Base-by-base conservation (phyloP, 2,113 vertebrate species). In the Pagrus major region DNA sequence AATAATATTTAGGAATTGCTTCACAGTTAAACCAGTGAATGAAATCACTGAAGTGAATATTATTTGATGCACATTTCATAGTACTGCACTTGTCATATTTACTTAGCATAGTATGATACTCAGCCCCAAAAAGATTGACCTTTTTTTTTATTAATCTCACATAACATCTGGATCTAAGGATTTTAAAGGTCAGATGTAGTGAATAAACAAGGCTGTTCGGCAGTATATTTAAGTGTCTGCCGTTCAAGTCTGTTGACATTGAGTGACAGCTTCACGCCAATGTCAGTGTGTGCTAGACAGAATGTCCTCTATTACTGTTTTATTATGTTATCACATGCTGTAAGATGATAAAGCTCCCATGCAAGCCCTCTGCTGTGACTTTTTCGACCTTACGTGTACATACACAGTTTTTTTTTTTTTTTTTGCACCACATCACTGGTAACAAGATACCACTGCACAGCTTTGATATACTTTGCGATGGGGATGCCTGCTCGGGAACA, bases 391-490 rank as follows among this genome's bases (percentile, higher is more conserved):
- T 18, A 21, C 55, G 55, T 68, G 23, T 74, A 54, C 47, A 65
- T 67, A 29, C 55, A 31, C 10, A 9, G 21, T 56, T 14, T 35
- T 46, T 18, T 23, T 70, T 12, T 42, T 60, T 67, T 21, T 63
- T 42, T 78, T 25, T 18, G 71, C 33, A 68, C 69, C 8, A 1
- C 59, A 44, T 58, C 71, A 37, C 47, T 29, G 20, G 67, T 67
- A 73, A 88, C 61, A 85, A 54, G 77, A 83, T 78, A 71, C 76
- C 59, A 64, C 37, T 29, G 39, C 41, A 18, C 49, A 54, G 78
- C 83, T 83, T 81, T 83, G 70, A 85, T 79, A 58, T 29, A 63
- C n/a, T 70, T 69, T 83, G 66, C 85, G 52, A 51, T 18, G 21
- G 23, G 20, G 29, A 58, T 63, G 15, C 18, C 64, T 72, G 66